A percentile compares a stretch with the other conserved stretches of the same genome.
Evolutionary conservation across 2,797 vertebrate genomes (phyloP).

Genomic region (Huso huso): DNA sequence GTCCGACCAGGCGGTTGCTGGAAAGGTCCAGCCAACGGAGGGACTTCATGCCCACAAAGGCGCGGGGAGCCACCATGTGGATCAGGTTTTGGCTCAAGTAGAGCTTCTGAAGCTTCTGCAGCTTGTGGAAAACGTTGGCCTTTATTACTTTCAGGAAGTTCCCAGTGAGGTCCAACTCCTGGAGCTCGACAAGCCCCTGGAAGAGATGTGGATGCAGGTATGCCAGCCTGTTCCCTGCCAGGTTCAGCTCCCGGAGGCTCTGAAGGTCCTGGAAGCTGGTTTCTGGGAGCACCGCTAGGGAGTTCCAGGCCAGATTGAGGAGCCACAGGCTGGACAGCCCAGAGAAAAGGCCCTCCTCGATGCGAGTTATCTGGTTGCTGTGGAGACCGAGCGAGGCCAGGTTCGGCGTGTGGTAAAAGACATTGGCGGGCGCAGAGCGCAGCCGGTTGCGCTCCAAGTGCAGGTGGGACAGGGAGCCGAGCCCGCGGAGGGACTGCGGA

Average conservation of each 20-base stretch:
- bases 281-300: conserved; percentile 77
- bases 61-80: conserved; percentile 68
- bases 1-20: conserved; percentile 71
- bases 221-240: conserved; percentile 82
- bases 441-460: conserved; percentile 82
- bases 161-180: conserved; percentile 82
- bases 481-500: conserved; percentile 71
- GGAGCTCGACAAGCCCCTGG: conserved; percentile 76
- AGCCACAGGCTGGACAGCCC: conserved; percentile 86
- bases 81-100: conserved; percentile 88
- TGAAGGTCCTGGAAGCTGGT: conserved; percentile 72
- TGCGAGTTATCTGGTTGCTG: conserved; percentile 76
- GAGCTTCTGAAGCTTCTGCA: conserved; percentile 85
- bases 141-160: conserved; percentile 82
- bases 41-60: conserved; percentile 83
- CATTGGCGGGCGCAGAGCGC: conserved; percentile 53
- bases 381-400: conserved; percentile 81
- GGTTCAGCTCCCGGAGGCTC: conserved; percentile 75
- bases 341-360: conserved; percentile 79
- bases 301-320: conserved; percentile 90
- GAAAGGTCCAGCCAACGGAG: conserved; percentile 90
- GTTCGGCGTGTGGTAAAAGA: conserved; percentile 75
- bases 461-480: conserved; percentile 70
- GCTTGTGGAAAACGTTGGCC: conserved; percentile 76
- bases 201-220: conserved; percentile 88